These are phyloP conservation scores for Hylia prasina DNA, from an alignment of 2,113 vertebrate genomes.

Conservation along the genomic window DNA sequence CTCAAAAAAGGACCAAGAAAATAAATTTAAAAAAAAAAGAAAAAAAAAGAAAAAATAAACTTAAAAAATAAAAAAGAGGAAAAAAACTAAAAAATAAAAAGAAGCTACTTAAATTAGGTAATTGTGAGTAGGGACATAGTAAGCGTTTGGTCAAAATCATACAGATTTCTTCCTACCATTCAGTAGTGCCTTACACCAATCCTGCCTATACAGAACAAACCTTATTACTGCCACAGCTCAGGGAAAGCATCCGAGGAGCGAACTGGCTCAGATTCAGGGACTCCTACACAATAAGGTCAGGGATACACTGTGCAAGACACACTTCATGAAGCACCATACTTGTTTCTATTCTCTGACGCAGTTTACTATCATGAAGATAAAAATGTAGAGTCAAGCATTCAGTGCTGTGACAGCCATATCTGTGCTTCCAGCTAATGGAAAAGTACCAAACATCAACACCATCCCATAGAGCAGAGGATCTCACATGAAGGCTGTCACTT, in stretches of 20 bases:
- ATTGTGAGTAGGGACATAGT: neutral
- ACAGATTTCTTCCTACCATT: neutral
- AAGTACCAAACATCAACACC: conserved; percentile 13
- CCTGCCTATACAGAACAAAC: neutral
- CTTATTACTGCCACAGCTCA: neutral
- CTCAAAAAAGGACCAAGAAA: neutral
- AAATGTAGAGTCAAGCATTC: neutral
- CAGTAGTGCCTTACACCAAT: neutral
- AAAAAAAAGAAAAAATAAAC: neutral
- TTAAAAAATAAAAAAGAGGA: neutral
- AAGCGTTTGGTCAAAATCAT: neutral
- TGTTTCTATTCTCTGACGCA: neutral
- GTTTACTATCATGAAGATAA: conserved; percentile 1
- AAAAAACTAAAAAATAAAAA: neutral
- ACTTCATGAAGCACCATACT: neutral
- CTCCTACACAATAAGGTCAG: neutral
- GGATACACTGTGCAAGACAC: neutral
- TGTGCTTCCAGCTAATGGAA: conserved; percentile 1
- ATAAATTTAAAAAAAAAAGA: neutral
- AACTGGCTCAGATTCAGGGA: neutral
- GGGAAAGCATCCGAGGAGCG: neutral
- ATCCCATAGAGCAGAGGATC: neutral
- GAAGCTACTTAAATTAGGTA: neutral
- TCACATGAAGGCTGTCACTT: neutral
- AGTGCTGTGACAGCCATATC: neutral